Percentiles rank a stretch among this genome's conserved stretches.
phyloP scores from a whole-genome alignment of 2,113 vertebrate species.

The Sorex fumeus region DNA sequence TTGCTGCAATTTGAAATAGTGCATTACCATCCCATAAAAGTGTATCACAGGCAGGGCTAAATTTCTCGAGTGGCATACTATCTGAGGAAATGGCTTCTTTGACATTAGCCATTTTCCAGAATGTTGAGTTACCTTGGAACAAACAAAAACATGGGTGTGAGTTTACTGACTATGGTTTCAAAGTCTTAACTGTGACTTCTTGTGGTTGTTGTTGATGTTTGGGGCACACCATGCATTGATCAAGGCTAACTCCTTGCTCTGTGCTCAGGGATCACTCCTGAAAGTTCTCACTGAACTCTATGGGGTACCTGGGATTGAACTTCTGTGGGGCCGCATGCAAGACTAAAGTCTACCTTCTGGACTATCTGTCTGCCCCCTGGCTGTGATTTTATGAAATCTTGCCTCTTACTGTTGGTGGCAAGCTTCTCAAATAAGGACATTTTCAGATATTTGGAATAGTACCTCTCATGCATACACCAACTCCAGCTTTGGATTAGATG shows the following conservation, averaged over 20 bases:
- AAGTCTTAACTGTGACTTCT: background rate
- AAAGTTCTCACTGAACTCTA: too few species aligned
- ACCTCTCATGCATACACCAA: background rate
- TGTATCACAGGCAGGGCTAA: background rate
- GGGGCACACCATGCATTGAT: too few species aligned
- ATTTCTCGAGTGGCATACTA: background rate
- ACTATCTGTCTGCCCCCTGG: too few species aligned
- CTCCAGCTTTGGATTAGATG: too few species aligned
- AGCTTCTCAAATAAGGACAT: background rate
- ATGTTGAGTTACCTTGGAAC: background rate
- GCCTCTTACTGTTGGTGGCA: too few species aligned
- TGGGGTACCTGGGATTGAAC: too few species aligned
- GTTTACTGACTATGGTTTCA: background rate
- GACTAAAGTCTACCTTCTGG: too few species aligned
- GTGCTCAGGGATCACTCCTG: too few species aligned
- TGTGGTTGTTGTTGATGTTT: too few species aligned
- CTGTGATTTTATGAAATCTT: too few species aligned
- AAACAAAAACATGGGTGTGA: background rate
- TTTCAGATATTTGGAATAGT: background rate
- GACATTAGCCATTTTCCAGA: background rate
- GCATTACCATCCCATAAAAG: background rate
- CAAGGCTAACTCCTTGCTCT: too few species aligned
- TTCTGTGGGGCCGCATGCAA: too few species aligned
- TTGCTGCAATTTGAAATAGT: background rate
- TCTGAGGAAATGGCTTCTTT: background rate